Evolutionary conservation across 2,888 invertebrate genomes (phyloP), one percentile per base, ranked within the genome.

Genomic region (Phaonia tiefii): DNA sequence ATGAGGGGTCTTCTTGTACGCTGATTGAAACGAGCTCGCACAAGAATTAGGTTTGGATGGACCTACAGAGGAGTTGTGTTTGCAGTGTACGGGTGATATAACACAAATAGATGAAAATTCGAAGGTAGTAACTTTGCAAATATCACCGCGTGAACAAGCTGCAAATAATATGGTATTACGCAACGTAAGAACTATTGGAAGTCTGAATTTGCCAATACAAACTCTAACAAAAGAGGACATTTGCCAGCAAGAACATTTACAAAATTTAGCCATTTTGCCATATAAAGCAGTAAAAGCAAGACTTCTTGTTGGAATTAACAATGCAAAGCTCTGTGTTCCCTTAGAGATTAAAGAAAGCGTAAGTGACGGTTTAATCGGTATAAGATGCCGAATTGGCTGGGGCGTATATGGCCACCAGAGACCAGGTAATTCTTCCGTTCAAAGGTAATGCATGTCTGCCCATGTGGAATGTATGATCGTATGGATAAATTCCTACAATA

Each of bases 31-130:
- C 2, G 54, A 71, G 11, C 39, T 83, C 11, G 79, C 79, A 3
- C 25, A 15, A 2, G 60, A 80, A 5, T 65, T 83, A 5, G 82
- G 67, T 1, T 22, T 82, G 13, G 66, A 79, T 54, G 80, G 80
- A 1, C 80, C 71, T 10, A 17, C 56, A 7, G 60, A 44, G 20
- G 78, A 82, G 25, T 51, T 83, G 1, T 80, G 75, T 10, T 67
- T 83, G 2, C 74, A 71, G n/a, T 84, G 82, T 82, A 82, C 82
- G 10, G 72, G 78, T n/a, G 82, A 82, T 10, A 82, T 84, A 49
- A 83, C 78, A 5, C 79, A 83, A 63, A 78, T 39, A 10, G 79
- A 84, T 22, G 44, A 15, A 10, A 77, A 77, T 11, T 84, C 79
- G 1, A 78, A 67, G 49, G 37, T 49, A 3, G 74, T 83, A 22